Conservation (phyloP, 1,140 invertebrate species). For the Meloidogyne hapla region DNA sequence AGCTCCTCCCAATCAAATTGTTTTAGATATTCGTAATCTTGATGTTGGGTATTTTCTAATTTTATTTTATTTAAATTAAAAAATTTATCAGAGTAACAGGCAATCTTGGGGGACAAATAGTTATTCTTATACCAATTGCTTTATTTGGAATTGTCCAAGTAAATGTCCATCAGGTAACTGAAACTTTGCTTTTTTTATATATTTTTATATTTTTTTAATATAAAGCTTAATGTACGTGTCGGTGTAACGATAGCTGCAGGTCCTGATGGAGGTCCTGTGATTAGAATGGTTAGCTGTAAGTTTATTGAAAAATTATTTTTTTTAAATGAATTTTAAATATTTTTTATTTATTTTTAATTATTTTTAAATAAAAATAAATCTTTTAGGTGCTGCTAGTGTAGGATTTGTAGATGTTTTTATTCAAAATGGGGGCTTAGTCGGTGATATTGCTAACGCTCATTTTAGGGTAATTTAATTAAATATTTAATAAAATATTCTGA, state of each 20-base stretch:
- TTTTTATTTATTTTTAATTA: not conserved
- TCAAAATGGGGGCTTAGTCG: conserved; percentile 61
- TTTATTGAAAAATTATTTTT: not conserved
- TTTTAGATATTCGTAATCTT: conserved; percentile 59
- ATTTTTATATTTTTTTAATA: too few species aligned
- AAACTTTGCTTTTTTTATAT: too few species aligned
- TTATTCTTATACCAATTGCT: conserved; percentile 57
- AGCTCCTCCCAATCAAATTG: conserved; percentile 58
- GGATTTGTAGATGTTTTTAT: conserved; percentile 63
- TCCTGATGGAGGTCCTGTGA: conserved; percentile 44
- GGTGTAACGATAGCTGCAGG: conserved; percentile 49
- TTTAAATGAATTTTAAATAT: too few species aligned
- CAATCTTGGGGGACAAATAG: conserved; percentile 60
- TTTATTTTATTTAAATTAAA: not conserved
- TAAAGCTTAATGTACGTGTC: conserved; percentile 44
- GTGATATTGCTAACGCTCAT: conserved; percentile 61
- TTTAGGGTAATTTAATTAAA: conserved; percentile 47
- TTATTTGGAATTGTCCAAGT: conserved; percentile 61
- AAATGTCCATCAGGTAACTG: conserved; percentile 56
- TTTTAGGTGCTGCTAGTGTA: conserved; percentile 32
- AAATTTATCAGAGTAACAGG: conserved; percentile 55
- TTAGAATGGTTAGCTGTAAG: conserved; percentile 50
- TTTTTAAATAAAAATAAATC: not conserved
- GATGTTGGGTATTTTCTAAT: conserved; percentile 53
- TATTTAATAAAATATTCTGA: not conserved